Evolutionary conservation across 2,113 vertebrate genomes (phyloP).

Genomic region (Eubucco bourcierii): DNA sequence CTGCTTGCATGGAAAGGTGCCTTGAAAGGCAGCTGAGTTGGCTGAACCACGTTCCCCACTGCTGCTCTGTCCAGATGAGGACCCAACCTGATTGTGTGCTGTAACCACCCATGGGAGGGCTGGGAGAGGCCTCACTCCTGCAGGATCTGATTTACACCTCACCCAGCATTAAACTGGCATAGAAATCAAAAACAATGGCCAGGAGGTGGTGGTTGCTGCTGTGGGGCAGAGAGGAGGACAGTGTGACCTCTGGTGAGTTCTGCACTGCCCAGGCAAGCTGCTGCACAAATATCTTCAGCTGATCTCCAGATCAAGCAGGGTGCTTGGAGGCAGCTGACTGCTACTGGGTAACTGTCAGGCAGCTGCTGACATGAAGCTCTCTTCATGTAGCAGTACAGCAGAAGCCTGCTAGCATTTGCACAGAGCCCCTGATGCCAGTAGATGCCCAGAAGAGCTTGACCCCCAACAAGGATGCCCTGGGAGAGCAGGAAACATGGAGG

Average conservation of each 20-base stretch:
- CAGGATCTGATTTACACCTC: neutral
- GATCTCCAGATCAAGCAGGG: neutral
- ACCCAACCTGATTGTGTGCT: neutral
- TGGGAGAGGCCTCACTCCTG: neutral
- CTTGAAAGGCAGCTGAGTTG: neutral
- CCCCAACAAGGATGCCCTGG: neutral
- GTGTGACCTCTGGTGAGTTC: neutral
- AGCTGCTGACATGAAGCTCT: neutral
- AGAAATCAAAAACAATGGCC: neutral
- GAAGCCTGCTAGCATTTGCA: neutral
- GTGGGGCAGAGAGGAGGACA: neutral
- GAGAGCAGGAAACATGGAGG: neutral
- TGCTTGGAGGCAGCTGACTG: neutral
- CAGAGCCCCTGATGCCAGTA: fast-evolving
- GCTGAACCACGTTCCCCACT: neutral
- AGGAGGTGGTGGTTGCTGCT: neutral
- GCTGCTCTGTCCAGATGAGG: neutral
- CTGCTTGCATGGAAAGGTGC: neutral
- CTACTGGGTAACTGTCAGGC: neutral
- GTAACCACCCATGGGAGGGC: neutral
- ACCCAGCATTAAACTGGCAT: neutral
- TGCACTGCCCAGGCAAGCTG: neutral
- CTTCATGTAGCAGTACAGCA: neutral
- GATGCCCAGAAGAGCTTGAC: neutral
- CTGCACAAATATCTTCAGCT: fast-evolving